Conservation (phyloP, 2,888 invertebrate genomes). For the Rhagonycha fulva region DNA sequence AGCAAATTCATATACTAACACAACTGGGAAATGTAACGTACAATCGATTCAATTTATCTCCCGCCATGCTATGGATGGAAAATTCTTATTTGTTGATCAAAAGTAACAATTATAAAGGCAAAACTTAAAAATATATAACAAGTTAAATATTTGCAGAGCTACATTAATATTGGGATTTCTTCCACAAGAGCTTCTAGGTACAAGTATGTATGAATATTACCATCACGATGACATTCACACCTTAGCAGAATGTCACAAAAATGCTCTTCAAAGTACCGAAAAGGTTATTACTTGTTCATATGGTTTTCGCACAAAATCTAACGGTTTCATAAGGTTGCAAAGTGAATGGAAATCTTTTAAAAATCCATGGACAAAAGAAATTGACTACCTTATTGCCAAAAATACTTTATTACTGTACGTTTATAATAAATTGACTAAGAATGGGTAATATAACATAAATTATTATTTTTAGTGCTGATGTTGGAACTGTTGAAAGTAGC, state of each 20-base stretch:
- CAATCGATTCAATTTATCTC: constrained; percentile 78
- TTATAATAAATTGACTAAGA: neutral
- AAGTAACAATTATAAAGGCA: constrained; percentile 60
- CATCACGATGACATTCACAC: constrained; percentile 78
- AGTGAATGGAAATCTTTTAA: constrained; percentile 88
- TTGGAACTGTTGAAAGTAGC: constrained; percentile 57
- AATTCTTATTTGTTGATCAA: constrained; percentile 91
- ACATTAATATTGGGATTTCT: constrained; percentile 87
- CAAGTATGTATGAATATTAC: constrained; percentile 92
- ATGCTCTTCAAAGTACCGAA: constrained; percentile 69
- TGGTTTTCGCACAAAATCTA: constrained; percentile 80
- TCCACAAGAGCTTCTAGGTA: constrained; percentile 90
- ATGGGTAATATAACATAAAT: neutral
- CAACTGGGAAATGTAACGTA: constrained; percentile 56
- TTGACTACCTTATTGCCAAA: constrained; percentile 87
- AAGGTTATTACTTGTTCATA: constrained; percentile 72
- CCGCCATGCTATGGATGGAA: constrained; percentile 86
- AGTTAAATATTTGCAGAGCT: constrained; percentile 64
- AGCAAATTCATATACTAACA: constrained; percentile 53
- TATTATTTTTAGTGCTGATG: constrained; percentile 54
- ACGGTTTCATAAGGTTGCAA: constrained; percentile 71
- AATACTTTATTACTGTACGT: constrained; percentile 76
- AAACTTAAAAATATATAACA: neutral
- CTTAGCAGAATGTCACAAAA: constrained; percentile 83
- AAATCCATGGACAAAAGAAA: constrained; percentile 96